Percentiles rank a stretch among this genome's conserved stretches.
These are phyloP conservation scores for Hemichromis elongatus DNA, from an alignment of 2,113 vertebrate species.

Conservation along the genomic window DNA sequence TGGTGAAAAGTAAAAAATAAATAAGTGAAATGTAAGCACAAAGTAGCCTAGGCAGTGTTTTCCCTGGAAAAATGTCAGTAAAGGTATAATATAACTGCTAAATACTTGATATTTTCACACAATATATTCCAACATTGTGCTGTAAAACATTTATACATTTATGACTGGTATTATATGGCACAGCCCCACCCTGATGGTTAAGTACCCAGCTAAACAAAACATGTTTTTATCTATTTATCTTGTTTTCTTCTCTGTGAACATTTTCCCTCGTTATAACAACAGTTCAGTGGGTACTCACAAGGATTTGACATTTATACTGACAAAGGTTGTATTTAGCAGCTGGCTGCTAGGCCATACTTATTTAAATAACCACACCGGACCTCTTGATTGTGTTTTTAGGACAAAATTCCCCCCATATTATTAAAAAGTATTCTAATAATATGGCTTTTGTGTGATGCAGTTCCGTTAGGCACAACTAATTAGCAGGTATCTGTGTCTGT, in stretches of 20 bases:
- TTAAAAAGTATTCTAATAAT: neutral
- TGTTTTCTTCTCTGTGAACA: neutral
- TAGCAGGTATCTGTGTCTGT: neutral
- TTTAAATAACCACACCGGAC: neutral
- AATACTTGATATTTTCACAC: neutral
- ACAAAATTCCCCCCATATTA: accelerated
- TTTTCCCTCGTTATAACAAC: neutral
- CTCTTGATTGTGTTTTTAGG: neutral
- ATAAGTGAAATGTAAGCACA: neutral
- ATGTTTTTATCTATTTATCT: too few species aligned
- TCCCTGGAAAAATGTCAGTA: neutral
- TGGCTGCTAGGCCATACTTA: neutral
- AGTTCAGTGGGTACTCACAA: neutral
- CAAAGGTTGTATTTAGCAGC: neutral
- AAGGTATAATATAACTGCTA: neutral
- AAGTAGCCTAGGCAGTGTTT: neutral
- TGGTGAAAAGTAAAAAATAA: neutral
- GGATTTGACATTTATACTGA: neutral
- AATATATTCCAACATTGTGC: neutral
- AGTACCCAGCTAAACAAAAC: neutral
- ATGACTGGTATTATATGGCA: neutral
- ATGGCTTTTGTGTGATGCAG: neutral
- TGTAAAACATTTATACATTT: neutral
- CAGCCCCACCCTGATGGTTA: neutral
- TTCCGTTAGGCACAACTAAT: neutral